These are phyloP conservation scores for Myotis pilosus DNA, from an alignment of 2,797 vertebrate genomes.

Conservation along the genomic window DNA sequence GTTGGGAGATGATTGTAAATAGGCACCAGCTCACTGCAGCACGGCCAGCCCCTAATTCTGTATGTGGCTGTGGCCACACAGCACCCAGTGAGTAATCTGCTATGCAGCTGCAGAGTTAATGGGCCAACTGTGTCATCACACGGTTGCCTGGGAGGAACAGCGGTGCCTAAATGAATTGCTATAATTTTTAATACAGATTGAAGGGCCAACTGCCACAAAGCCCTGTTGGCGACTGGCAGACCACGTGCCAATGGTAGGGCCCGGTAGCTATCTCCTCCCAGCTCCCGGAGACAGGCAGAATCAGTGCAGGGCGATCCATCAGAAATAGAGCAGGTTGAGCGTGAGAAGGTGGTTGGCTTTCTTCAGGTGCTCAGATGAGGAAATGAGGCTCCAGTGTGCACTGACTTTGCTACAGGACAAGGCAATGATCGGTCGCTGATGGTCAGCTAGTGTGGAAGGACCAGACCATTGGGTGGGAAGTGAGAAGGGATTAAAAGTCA, in stretches of 20 bases:
- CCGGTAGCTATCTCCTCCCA: background rate
- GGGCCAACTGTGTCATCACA: background rate
- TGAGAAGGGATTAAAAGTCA: background rate
- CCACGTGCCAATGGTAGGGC: rapidly evolving
- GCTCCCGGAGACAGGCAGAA: background rate
- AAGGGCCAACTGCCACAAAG: background rate
- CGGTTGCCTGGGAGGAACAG: conserved; percentile 35
- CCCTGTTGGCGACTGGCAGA: background rate
- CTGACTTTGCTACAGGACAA: background rate
- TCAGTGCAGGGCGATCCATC: background rate
- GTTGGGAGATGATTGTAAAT: background rate
- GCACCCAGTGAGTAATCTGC: conserved; percentile 54
- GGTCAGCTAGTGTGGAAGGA: background rate
- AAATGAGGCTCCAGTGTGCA: background rate
- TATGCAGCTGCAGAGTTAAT: conserved; percentile 67
- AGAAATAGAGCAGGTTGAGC: background rate
- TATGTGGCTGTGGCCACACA: background rate
- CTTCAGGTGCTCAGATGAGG: background rate
- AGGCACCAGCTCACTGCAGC: conserved; percentile 61
- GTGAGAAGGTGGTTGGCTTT: background rate
- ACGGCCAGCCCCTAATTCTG: conserved; percentile 68
- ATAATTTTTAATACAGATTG: background rate
- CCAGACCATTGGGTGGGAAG: background rate
- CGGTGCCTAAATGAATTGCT: background rate
- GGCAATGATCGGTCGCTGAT: background rate